These are phyloP conservation scores for Yponomeuta evonymella DNA, from an alignment of 2,888 invertebrate species.

Conservation along the genomic window DNA sequence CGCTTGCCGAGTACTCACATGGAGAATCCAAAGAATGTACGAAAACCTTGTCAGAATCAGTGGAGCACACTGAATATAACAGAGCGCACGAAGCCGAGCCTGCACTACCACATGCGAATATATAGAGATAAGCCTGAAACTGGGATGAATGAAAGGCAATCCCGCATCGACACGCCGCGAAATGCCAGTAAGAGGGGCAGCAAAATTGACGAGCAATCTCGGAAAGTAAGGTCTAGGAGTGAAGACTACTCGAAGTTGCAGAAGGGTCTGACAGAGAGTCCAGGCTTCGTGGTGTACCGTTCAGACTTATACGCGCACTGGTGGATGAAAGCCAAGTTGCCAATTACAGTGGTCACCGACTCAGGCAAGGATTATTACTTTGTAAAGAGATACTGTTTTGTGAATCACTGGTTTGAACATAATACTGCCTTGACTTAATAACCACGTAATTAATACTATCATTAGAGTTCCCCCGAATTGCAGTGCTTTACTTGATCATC, in stretches of 20 bases:
- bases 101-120: conserved; percentile 72
- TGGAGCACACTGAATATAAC: conserved; percentile 71
- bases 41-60: conserved; percentile 55
- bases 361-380: conserved; percentile 77
- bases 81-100: conserved; percentile 63
- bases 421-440: conserved; percentile 72
- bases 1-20: conserved; percentile 66
- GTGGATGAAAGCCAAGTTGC: conserved; percentile 93
- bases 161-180: conserved; percentile 47
- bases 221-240: conserved; percentile 63
- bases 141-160: conserved; percentile 40
- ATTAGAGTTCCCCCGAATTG: conserved; percentile 69
- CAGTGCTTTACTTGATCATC: conserved; percentile 77
- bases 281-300: conserved; percentile 79
- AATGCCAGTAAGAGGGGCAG: conserved; percentile 47
- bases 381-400: conserved; percentile 74
- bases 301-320: conserved; percentile 93
- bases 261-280: conserved; percentile 57
- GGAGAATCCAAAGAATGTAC: conserved; percentile 66
- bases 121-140: conserved; percentile 53
- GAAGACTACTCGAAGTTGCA: conserved; percentile 66
- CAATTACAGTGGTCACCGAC: conserved; percentile 78
- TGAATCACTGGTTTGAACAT: conserved; percentile 73
- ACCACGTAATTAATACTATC: conserved; percentile 69
- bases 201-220: conserved; percentile 34